Percentiles rank a stretch among this genome's conserved stretches.
Evolutionary conservation across 1,140 invertebrate genomes (phyloP).

Genomic region (Cydia pomonella): DNA sequence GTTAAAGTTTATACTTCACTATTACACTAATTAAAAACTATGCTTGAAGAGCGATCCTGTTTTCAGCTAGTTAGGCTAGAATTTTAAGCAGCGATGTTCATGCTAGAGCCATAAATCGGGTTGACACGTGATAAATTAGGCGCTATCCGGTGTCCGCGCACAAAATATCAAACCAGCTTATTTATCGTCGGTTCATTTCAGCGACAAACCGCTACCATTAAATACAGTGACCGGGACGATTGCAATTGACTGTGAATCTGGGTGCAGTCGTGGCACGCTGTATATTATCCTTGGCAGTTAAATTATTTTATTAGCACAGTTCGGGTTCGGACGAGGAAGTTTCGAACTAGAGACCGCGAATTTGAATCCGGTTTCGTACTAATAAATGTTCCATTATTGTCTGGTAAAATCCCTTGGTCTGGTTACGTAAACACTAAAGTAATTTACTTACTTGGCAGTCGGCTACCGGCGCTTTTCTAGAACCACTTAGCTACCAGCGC

Average conservation of each 20-base stretch:
- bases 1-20: no score
- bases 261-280: not conserved
- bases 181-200: constrained; percentile 30
- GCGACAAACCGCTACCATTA: constrained; percentile 6
- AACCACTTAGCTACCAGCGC: no score
- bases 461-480: no score
- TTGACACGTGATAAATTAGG: constrained; percentile 56
- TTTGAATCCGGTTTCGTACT: no score
- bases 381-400: no score
- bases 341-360: no score
- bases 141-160: constrained; percentile 53
- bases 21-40: not conserved
- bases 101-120: constrained; percentile 52
- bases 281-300: not conserved
- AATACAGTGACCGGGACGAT: not conserved
- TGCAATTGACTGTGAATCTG: not conserved
- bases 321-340: no score
- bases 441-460: no score
- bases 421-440: no score
- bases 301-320: not conserved
- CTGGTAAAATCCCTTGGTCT: no score
- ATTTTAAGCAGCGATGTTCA: constrained; percentile 50
- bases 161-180: constrained; percentile 37
- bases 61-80: constrained; percentile 12
- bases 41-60: not conserved